Base-by-base conservation (phyloP, 2,797 vertebrate species). In the Lemur catta region DNA sequence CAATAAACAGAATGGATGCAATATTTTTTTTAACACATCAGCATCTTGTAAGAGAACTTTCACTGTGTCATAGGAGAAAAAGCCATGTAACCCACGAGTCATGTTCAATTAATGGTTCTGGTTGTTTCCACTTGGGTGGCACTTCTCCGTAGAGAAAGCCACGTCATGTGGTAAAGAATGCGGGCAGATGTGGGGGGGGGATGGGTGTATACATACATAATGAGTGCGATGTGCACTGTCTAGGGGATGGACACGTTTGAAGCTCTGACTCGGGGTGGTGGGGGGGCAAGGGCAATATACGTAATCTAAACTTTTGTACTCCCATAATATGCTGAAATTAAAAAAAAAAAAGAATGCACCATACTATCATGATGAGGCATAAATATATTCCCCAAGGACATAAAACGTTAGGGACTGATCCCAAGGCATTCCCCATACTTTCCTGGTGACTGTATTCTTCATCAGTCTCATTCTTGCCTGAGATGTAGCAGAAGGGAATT, bases 21-120 rank as follows among this genome's bases (percentile, higher is more conserved):
- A 13, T 86, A 78, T 92, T 95, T 75, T 46, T 28, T 97, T 96
- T 98, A 96, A 69, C 75, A 69, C 35, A 74, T 33, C 11, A 35
- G 84, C 52, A 80, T 55, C 71, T 46, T 94, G 61, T 76, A 92
- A 85, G 96, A 95, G 33, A 84, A 52, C 30, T 97, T 97, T n/a
- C 48, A 61, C 94, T 95, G 30, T 30, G 20, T 52, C 55, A 33
- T 87, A 90, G 82, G 89, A 92, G 82, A 86, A 59, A 97, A 18
- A 93, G 94, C 94, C 80, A 85, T 91, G 55, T 72, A 93, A 74
- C 85, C 48, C 92, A 97, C 24, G 5, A 65, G 82, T 96, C 69
- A 81, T 75, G 75, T 4, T 5, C 48, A 24, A 55, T 87, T 95
- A 93, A 82, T 91, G 84, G 41, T 76, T 88, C 81, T 4, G 59